Conservation (phyloP, 2,888 invertebrate genomes). For the Harmothoe impar region DNA sequence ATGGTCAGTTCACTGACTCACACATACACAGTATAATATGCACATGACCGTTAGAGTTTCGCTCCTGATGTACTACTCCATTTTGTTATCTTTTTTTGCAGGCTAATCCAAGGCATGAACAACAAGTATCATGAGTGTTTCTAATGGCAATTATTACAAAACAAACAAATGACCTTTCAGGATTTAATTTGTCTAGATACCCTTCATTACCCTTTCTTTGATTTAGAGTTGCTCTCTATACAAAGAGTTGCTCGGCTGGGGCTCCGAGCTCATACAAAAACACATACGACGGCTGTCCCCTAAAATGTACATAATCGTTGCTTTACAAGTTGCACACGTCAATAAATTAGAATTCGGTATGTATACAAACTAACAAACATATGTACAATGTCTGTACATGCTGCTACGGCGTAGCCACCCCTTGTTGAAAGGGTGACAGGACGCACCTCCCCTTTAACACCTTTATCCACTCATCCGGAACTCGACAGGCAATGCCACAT, state of each 20-base stretch:
- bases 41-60: neutral
- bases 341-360: conserved; percentile 57
- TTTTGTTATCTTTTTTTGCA: neutral
- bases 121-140: conserved; percentile 30
- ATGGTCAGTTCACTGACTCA: neutral
- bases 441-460: neutral
- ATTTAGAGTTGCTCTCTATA: conserved; percentile 38
- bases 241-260: conserved; percentile 19
- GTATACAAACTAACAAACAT: conserved; percentile 57
- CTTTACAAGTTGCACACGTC: conserved; percentile 55
- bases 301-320: conserved; percentile 50
- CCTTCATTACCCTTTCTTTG: conserved; percentile 21
- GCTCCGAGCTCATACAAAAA: conserved; percentile 32
- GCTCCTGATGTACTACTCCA: conserved; percentile 5
- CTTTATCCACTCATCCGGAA: neutral
- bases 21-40: neutral
- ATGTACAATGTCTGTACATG: conserved; percentile 55
- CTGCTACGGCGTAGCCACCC: conserved; percentile 31
- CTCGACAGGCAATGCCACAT: conserved; percentile 32
- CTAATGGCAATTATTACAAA: conserved; percentile 39
- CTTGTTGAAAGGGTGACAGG: neutral
- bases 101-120: conserved; percentile 51
- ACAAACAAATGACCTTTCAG: conserved; percentile 47
- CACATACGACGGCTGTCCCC: conserved; percentile 36
- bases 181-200: conserved; percentile 12